Conservation (phyloP, 2,888 invertebrate genomes). For the Ditula angustiorana region DNA sequence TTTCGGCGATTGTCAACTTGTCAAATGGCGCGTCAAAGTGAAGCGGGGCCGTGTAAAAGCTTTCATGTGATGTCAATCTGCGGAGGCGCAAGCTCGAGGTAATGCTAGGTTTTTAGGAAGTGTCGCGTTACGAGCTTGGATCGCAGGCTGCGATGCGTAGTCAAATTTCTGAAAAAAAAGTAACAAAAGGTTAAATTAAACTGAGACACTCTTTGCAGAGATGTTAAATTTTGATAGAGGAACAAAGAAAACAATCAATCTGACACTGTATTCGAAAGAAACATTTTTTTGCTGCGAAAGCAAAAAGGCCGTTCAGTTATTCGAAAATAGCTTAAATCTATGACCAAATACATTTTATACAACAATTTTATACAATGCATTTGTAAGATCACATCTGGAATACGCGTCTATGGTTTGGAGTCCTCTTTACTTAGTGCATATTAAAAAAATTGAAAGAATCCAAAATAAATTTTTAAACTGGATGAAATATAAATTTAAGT, state of each 20-base stretch:
- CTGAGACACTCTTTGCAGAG: neutral
- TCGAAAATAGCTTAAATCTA: too few relatives aligned
- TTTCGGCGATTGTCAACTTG: slow-evolving; percentile 50
- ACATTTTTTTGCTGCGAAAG: too few relatives aligned
- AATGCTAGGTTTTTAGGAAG: slow-evolving; percentile 2
- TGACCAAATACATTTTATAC: too few relatives aligned
- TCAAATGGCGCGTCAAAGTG: slow-evolving; percentile 54
- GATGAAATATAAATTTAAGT: too few relatives aligned
- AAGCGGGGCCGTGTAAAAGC: slow-evolving; percentile 9
- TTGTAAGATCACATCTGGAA: too few relatives aligned
- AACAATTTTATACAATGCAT: too few relatives aligned
- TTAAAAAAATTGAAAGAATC: too few relatives aligned
- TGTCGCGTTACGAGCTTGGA: too few relatives aligned
- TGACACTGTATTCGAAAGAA: neutral
- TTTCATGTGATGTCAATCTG: slow-evolving; percentile 21
- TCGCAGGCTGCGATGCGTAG: neutral
- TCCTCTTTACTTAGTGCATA: too few relatives aligned
- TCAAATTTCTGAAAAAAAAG: neutral
- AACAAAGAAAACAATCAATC: neutral
- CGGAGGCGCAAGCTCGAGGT: neutral
- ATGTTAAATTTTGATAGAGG: neutral
- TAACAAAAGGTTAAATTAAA: neutral
- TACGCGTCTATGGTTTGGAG: too few relatives aligned
- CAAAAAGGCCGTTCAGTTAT: too few relatives aligned
- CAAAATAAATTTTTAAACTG: too few relatives aligned